Conservation (phyloP, 2,888 invertebrate species). For the Pachydiplax longipennis region DNA sequence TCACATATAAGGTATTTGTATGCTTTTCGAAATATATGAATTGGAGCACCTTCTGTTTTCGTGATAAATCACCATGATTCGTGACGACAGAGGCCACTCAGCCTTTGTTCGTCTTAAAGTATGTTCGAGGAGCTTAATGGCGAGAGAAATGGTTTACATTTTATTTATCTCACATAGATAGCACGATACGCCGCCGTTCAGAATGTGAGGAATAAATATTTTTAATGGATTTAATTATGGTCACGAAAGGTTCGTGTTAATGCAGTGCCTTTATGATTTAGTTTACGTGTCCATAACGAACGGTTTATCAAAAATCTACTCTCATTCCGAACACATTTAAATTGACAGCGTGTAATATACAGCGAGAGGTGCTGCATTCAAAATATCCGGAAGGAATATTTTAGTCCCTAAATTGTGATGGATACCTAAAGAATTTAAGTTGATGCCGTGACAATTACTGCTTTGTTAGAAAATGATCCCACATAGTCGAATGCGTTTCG, state of each 20-base stretch:
- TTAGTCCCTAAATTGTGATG: too few species aligned
- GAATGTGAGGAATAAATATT: background rate
- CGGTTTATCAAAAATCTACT: background rate
- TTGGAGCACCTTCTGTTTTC: background rate
- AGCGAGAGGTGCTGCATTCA: too few species aligned
- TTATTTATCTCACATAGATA: background rate
- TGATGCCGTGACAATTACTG: too few species aligned
- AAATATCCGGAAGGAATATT: too few species aligned
- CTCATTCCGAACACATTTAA: background rate
- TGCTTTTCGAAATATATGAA: too few species aligned
- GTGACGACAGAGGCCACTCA: too few species aligned
- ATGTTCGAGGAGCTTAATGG: background rate
- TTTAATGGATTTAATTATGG: background rate
- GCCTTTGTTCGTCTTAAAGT: background rate
- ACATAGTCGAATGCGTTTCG: too few species aligned
- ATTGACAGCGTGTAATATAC: background rate
- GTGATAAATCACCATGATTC: background rate
- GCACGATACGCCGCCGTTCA: background rate
- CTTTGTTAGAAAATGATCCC: too few species aligned
- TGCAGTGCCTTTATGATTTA: background rate
- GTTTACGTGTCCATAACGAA: background rate
- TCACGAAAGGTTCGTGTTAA: background rate
- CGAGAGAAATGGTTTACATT: background rate
- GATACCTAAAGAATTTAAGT: too few species aligned
- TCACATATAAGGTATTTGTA: too few species aligned